Base-by-base conservation (phyloP, 2,797 vertebrate species). In the Rhabdomys pumilio region DNA sequence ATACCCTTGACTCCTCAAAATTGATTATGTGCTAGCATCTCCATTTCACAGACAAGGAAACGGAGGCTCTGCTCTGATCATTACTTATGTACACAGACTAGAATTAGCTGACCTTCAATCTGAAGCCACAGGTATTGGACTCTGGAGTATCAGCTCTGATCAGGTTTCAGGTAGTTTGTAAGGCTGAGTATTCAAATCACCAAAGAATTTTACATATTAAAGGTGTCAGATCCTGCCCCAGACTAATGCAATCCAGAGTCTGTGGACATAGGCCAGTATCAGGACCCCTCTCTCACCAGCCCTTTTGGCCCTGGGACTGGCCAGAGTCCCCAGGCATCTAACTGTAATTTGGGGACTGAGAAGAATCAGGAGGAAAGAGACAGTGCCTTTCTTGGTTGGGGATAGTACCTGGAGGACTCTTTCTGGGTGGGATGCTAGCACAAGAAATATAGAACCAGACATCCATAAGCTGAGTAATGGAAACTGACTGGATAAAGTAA, bases 11-110 rank as follows among this genome's bases (percentile, higher is more conserved):
- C 26, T 94, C 82, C 22, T 92, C 82, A 61, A 41, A 41, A 53
- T 75, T 34, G 77, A 69, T 31, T 85, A 17, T 59, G 38, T 63
- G 7, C 13, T 20, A 17, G 84, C 31, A 9, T 59, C 92, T 61
- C 80, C 83, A 31, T 67, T 86, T 82, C 89, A 50, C 31, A 44
- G 88, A 67, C 41, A 69, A 95, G 91, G 41, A 93, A 76, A 41
- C 55, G 8, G 53, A 89, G 90, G 65, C 75, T 72, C 53, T 15
- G 65, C 75, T 72, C 53, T 15, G 38, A 12, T 47, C 11, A 17
- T n/a, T 17, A n/a, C 0, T 80, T 53, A 83, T 44, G n/a, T 14
- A 8, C 65, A 11, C 5, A 15, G 19, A 38, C 7, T 44, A 22
- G 50, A 76, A 85, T 38, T 38, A 44, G 14, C n/a, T 84, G 90